Evolutionary conservation across 2,113 vertebrate genomes (phyloP).

Genomic region (Atrichornis clamosus): DNA sequence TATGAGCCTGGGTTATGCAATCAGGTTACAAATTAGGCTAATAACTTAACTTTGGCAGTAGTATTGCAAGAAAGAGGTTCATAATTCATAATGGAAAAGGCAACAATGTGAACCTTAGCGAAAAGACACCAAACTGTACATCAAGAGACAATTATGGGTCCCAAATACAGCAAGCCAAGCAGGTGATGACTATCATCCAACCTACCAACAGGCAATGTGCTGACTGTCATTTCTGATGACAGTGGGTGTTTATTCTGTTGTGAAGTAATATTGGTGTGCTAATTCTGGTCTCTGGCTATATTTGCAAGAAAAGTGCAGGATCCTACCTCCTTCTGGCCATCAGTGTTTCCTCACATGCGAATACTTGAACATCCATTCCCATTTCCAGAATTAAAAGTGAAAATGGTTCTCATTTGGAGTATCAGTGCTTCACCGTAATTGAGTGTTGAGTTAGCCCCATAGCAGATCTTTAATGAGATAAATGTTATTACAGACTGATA

Average conservation of each 20-base stretch:
- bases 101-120: background rate
- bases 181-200: background rate
- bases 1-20: background rate
- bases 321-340: conserved; percentile 51
- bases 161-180: background rate
- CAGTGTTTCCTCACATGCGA: conserved; percentile 26
- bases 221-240: background rate
- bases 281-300: background rate
- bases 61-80: background rate
- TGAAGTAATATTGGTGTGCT: background rate
- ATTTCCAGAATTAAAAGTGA: conserved; percentile 41
- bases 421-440: conserved; percentile 14
- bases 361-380: conserved; percentile 32
- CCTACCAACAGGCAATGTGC: background rate
- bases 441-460: background rate
- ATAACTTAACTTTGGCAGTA: conserved; percentile 25
- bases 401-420: conserved; percentile 25
- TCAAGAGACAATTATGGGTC: background rate
- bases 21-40: background rate
- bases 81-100: background rate
- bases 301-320: conserved; percentile 26
- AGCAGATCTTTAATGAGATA: conserved; percentile 11
- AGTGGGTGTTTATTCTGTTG: background rate
- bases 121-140: background rate
- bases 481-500: conserved; percentile 11